phyloP scores from a whole-genome alignment of 2,888 invertebrate species.

The Mythimna impura region DNA sequence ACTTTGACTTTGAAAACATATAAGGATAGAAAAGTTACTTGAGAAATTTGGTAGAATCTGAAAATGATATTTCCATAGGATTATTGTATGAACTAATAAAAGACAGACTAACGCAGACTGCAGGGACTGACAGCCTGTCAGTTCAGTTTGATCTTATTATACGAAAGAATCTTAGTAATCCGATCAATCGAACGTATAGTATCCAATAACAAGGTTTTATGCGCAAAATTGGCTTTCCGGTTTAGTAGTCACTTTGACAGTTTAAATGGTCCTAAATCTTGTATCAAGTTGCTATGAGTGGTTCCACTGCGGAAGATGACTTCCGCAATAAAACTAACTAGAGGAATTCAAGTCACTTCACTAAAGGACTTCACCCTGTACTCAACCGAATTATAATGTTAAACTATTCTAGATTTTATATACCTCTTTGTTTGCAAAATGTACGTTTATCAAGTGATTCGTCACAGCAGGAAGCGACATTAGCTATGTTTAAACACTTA shows the following conservation, averaged over 20 bases:
- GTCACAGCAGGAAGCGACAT: constrained; percentile 29
- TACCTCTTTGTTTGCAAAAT: neutral
- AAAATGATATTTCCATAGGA: neutral
- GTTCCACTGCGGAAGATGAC: neutral
- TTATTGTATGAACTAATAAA: neutral
- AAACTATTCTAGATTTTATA: constrained; percentile 3
- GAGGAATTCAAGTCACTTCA: neutral
- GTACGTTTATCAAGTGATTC: constrained; percentile 19
- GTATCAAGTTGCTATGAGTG: neutral
- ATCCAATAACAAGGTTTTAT: neutral
- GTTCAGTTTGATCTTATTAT: neutral
- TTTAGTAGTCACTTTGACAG: neutral
- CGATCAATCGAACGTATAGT: too few relatives aligned
- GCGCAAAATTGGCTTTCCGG: neutral
- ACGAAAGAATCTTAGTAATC: too few relatives aligned
- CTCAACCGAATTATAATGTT: neutral
- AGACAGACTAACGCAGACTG: neutral
- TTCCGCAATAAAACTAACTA: constrained; percentile 21
- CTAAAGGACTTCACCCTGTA: neutral
- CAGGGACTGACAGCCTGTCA: neutral
- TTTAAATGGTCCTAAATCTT: neutral
- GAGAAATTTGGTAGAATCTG: neutral
- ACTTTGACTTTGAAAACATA: too few relatives aligned
- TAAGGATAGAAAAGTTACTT: neutral
- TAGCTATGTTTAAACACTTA: constrained; percentile 3